These are phyloP conservation scores for Cataglyphis hispanica DNA, from an alignment of 1,140 invertebrate genomes.

Conservation along the genomic window DNA sequence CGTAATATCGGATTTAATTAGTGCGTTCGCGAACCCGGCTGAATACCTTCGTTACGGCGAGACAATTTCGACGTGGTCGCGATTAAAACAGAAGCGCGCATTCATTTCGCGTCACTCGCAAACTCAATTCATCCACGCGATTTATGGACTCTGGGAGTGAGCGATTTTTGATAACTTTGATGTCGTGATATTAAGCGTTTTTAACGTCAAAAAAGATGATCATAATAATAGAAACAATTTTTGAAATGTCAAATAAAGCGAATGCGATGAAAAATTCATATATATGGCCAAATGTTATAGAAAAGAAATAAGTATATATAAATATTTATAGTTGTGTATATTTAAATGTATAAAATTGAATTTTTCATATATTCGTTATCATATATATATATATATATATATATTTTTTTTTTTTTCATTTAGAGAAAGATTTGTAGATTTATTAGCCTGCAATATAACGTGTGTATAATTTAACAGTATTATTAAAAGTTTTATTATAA, in stretches of 20 bases:
- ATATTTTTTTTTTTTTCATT: not conserved
- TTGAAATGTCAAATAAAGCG: not conserved
- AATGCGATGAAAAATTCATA: not conserved
- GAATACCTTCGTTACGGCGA: slow-evolving; percentile 73
- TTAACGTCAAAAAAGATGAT: not conserved
- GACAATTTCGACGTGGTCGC: slow-evolving; percentile 60
- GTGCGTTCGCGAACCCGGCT: slow-evolving; percentile 46
- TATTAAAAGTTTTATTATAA: not conserved
- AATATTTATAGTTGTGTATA: not conserved
- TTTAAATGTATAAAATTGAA: not conserved
- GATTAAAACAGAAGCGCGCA: slow-evolving; percentile 65
- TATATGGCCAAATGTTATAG: not conserved
- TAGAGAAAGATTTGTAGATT: not conserved
- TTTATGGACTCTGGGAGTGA: slow-evolving; percentile 55
- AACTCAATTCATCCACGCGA: slow-evolving; percentile 64
- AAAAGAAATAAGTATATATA: no score
- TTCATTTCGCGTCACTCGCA: slow-evolving; percentile 58
- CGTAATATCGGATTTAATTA: slow-evolving; percentile 74
- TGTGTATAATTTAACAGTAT: slow-evolving; percentile 4
- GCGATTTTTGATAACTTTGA: slow-evolving; percentile 28
- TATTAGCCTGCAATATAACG: not conserved
- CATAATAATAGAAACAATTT: not conserved
- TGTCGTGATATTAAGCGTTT: not conserved
- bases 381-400: not conserved
- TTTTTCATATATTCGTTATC: no score